phyloP scores from a whole-genome alignment of 2,888 invertebrate species.

The Orchesellides sinensis region DNA sequence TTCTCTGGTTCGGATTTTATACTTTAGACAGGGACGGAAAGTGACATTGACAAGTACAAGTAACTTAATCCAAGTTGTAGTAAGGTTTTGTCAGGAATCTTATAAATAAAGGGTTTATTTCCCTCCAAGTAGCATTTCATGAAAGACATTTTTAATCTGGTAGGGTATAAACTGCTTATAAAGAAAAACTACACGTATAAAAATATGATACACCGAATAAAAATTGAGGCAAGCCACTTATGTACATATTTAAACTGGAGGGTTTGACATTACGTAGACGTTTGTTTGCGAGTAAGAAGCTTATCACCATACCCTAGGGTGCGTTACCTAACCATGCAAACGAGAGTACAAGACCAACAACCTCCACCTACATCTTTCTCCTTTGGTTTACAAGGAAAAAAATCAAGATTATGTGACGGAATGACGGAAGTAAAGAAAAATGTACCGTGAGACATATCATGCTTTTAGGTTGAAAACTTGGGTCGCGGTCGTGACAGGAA shows the following conservation, averaged over 20 bases:
- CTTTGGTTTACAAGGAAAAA: constrained; percentile 4
- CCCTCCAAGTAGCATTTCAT: no score
- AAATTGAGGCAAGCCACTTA: neutral
- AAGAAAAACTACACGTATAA: neutral
- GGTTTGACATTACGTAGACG: constrained; percentile 29
- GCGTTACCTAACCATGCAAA: constrained; percentile 31
- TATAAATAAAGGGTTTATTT: constrained; percentile 29
- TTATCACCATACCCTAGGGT: constrained; percentile 57
- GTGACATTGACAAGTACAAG: constrained; percentile 57
- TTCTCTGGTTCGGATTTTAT: constrained; percentile 21
- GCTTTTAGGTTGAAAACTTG: constrained; percentile 27
- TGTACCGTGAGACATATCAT: constrained; percentile 45
- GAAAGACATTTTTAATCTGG: neutral
- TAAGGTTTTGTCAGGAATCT: constrained; percentile 26
- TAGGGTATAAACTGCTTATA: neutral
- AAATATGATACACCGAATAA: neutral
- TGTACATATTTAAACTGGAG: constrained; percentile 16
- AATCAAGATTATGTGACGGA: constrained; percentile 36
- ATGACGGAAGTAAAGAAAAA: constrained; percentile 55
- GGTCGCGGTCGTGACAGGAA: constrained; percentile 65
- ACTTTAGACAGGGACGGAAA: constrained; percentile 26
- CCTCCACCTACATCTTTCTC: constrained; percentile 43
- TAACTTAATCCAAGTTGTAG: constrained; percentile 38
- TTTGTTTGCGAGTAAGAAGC: constrained; percentile 47
- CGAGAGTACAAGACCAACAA: constrained; percentile 34